Conservation (phyloP, 2,888 invertebrate species). For the Stenchaetothrips biformis region DNA sequence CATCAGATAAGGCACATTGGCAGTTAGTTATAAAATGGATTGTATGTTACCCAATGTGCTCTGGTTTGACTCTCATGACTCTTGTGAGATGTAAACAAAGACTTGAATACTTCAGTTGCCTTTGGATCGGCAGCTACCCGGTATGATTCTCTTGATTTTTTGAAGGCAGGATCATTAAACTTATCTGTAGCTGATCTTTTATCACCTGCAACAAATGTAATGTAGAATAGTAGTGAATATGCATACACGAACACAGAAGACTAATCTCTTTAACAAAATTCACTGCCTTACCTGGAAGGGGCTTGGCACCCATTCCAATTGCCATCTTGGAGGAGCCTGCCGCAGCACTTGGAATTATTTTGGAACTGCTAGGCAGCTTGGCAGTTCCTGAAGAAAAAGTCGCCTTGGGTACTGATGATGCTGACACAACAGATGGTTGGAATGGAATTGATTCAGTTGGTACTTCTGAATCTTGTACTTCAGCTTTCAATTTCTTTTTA, state of each 20-base stretch:
- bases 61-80: conserved; percentile 79
- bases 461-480: neutral
- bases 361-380: neutral
- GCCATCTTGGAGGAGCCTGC: neutral
- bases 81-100: conserved; percentile 86
- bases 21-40: conserved; percentile 81
- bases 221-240: neutral
- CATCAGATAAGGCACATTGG: neutral
- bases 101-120: conserved; percentile 87
- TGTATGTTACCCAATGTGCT: conserved; percentile 97
- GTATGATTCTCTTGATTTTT: conserved; percentile 72
- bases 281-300: neutral
- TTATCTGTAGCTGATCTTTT: conserved; percentile 29
- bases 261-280: neutral
- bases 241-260: neutral
- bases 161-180: conserved; percentile 61
- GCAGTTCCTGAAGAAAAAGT: neutral
- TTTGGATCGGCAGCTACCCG: conserved; percentile 88
- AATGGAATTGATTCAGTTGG: neutral
- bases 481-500: conserved; percentile 35
- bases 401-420: neutral
- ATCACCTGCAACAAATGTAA: neutral
- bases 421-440: neutral
- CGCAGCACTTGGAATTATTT: neutral
- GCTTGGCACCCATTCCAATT: neutral